Conservation (phyloP, 2,888 invertebrate genomes). For the Hoplodrina ambigua region DNA sequence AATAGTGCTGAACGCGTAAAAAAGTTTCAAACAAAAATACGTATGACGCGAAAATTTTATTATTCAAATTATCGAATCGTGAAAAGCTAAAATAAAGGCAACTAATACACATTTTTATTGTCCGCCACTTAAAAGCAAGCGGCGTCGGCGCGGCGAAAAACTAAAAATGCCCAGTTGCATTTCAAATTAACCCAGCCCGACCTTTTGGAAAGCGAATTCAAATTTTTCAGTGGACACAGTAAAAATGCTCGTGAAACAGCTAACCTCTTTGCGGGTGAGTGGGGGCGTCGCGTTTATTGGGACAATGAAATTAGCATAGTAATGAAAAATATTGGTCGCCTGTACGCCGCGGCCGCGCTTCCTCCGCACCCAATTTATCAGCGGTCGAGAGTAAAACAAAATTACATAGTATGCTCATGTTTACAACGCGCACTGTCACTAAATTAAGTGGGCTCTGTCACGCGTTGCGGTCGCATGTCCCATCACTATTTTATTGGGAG, state of each 20-base stretch:
- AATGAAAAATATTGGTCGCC: conserved; percentile 89
- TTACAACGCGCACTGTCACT: conserved; percentile 66
- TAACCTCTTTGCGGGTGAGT: conserved; percentile 85
- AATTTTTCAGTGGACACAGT: conserved; percentile 85
- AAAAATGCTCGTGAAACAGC: conserved; percentile 83
- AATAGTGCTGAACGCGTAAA: conserved; percentile 45
- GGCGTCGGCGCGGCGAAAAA: conserved; percentile 70
- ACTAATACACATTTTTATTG: conserved; percentile 73
- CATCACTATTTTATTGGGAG: conserved; percentile 57
- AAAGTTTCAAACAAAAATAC: conserved; percentile 47
- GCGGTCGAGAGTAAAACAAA: conserved; percentile 76
- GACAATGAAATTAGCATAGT: conserved; percentile 90
- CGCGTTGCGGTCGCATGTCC: conserved; percentile 59
- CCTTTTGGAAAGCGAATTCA: conserved; percentile 84
- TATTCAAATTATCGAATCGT: conserved; percentile 62
- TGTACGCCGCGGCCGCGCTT: conserved; percentile 69
- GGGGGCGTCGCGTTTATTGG: conserved; percentile 85
- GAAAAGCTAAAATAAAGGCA: conserved; percentile 66
- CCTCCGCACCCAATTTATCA: conserved; percentile 79
- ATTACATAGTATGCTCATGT: conserved; percentile 70
- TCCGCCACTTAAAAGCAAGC: conserved; percentile 71
- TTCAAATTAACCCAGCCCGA: conserved; percentile 84
- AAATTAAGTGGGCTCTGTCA: conserved; percentile 70
- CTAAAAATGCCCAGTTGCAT: conserved; percentile 84
- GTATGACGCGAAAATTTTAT: conserved; percentile 46